phyloP scores from a whole-genome alignment of 2,888 invertebrate species.

The Mesorhabditis sp. region DNA sequence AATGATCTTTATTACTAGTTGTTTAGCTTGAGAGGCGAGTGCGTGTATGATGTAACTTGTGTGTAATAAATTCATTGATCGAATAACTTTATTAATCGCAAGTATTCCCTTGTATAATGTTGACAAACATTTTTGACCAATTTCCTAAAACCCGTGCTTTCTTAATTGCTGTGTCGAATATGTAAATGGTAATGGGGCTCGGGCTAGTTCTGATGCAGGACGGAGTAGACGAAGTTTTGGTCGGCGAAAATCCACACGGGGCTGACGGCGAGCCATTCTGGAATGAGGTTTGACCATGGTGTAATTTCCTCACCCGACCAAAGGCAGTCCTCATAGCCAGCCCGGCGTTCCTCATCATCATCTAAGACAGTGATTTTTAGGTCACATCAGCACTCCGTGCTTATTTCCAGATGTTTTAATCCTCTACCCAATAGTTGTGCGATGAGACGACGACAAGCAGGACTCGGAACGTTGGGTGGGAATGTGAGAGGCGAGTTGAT shows the following conservation, averaged over 20 bases:
- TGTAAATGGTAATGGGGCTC: too few relatives aligned
- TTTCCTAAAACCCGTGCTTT: too few relatives aligned
- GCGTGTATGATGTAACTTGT: too few relatives aligned
- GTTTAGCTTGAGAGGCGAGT: too few relatives aligned
- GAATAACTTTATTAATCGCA: too few relatives aligned
- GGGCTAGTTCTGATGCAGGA: neutral
- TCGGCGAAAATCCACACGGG: slow-evolving; percentile 36
- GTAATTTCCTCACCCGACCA: slow-evolving; percentile 13
- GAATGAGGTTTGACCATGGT: neutral
- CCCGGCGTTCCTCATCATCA: slow-evolving; percentile 25
- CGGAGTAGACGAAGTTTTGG: slow-evolving; percentile 26
- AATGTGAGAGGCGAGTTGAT: slow-evolving; percentile 12
- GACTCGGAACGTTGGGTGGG: slow-evolving; percentile 20
- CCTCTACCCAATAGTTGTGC: slow-evolving; percentile 22
- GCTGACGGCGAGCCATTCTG: slow-evolving; percentile 32
- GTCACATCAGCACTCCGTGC: neutral
- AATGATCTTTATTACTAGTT: too few relatives aligned
- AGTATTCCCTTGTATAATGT: too few relatives aligned
- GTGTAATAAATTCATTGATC: too few relatives aligned
- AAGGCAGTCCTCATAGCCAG: slow-evolving; percentile 33
- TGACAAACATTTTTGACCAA: too few relatives aligned
- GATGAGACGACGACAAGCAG: slow-evolving; percentile 27
- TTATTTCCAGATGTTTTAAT: slow-evolving; percentile 6
- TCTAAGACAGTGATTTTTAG: neutral
- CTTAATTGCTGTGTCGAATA: too few relatives aligned